These are phyloP conservation scores for Tortrix viridana DNA, from an alignment of 2,888 invertebrate species.

Conservation along the genomic window DNA sequence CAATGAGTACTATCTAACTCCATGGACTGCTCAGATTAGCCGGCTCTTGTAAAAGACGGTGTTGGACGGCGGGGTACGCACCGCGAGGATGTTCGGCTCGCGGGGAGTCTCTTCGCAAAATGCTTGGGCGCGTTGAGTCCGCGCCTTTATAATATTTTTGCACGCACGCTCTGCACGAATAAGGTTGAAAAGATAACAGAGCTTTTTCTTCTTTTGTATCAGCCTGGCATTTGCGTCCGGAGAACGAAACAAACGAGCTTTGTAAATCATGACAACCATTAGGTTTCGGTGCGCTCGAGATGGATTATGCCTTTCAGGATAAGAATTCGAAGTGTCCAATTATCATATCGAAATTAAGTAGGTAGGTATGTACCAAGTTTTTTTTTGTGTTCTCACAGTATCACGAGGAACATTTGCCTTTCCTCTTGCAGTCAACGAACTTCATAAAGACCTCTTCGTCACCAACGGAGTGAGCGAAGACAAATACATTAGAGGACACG, in stretches of 20 bases:
- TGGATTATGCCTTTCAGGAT: slow-evolving; percentile 47
- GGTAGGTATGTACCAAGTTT: slow-evolving; percentile 40
- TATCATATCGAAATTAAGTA: slow-evolving; percentile 53
- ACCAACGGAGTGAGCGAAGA: slow-evolving; percentile 39
- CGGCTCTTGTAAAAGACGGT: slow-evolving; percentile 39
- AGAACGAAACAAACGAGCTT: slow-evolving; percentile 56
- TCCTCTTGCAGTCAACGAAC: slow-evolving; percentile 60
- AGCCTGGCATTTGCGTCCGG: slow-evolving; percentile 62
- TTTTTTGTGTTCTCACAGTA: slow-evolving; percentile 57
- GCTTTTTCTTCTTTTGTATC: slow-evolving; percentile 78
- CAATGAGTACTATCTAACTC: slow-evolving; percentile 1
- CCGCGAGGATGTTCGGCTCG: slow-evolving; percentile 71
- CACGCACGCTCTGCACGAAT: slow-evolving; percentile 74
- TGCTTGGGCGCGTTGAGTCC: slow-evolving; percentile 67
- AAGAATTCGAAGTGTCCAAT: slow-evolving; percentile 20
- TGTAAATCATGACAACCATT: slow-evolving; percentile 69
- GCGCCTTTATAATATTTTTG: slow-evolving; percentile 81
- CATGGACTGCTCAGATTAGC: slow-evolving; percentile 40
- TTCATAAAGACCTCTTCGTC: slow-evolving; percentile 46
- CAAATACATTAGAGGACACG: background rate
- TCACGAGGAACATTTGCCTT: slow-evolving; percentile 45
- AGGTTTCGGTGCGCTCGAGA: slow-evolving; percentile 55
- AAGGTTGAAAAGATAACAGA: slow-evolving; percentile 76
- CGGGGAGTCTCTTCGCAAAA: slow-evolving; percentile 80
- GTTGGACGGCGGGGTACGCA: slow-evolving; percentile 49